phyloP scores from a whole-genome alignment of 2,888 invertebrate species.

The Latrodectus elegans region DNA sequence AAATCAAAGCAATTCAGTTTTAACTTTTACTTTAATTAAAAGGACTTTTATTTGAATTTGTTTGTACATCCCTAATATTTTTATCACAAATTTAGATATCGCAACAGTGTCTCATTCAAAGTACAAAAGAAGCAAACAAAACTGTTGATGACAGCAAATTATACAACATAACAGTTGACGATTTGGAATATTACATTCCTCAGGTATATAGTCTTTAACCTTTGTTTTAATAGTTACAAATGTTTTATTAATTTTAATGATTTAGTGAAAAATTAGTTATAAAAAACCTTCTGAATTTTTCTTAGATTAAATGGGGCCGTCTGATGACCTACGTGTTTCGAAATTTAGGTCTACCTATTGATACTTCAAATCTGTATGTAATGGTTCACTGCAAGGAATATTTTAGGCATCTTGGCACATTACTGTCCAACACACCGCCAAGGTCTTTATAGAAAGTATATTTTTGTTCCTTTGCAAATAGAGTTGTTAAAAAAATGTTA shows the following conservation, averaged over 20 bases:
- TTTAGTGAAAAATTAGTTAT: background rate
- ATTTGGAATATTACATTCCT: conserved; percentile 56
- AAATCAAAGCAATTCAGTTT: no score
- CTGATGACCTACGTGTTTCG: conserved; percentile 60
- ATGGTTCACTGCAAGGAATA: conserved; percentile 62
- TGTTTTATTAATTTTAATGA: no score
- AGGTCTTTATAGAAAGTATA: conserved; percentile 36
- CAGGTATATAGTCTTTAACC: conserved; percentile 31
- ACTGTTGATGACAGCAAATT: conserved; percentile 40
- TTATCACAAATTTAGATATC: conserved; percentile 25
- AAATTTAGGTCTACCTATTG: conserved; percentile 55
- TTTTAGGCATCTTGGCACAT: conserved; percentile 55
- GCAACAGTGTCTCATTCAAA: conserved; percentile 30
- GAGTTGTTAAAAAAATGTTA: background rate
- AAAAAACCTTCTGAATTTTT: background rate
- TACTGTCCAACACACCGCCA: conserved; percentile 57
- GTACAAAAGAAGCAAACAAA: conserved; percentile 31
- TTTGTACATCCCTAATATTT: background rate
- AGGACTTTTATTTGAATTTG: no score
- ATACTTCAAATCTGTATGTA: conserved; percentile 41
- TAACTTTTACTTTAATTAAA: no score
- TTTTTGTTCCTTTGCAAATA: background rate
- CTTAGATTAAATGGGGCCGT: conserved; percentile 61
- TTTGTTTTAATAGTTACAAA: background rate
- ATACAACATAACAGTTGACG: conserved; percentile 57